Conservation (phyloP, 2,888 invertebrate species). For the Nysson spinosus region DNA sequence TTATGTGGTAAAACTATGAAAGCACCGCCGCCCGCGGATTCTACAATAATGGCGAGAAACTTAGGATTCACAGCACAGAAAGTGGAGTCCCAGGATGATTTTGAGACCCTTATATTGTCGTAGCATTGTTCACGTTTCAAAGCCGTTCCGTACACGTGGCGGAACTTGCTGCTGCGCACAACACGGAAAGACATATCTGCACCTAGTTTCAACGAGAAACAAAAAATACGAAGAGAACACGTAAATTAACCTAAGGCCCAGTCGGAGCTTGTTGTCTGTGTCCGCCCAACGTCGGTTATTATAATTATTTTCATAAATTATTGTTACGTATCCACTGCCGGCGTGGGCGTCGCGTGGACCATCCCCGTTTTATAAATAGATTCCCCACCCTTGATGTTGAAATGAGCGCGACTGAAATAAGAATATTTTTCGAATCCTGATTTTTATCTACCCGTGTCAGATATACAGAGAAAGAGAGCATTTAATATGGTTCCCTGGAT, state of each 20-base stretch:
- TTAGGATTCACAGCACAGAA: constrained; percentile 99
- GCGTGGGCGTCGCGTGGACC: constrained; percentile 75
- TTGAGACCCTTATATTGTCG: constrained; percentile 97
- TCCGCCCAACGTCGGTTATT: constrained; percentile 43
- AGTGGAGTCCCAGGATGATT: constrained; percentile 98
- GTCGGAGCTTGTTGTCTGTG: constrained; percentile 17
- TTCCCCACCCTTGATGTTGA: constrained; percentile 65
- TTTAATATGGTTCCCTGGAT: constrained; percentile 5
- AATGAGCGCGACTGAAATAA: constrained; percentile 65
- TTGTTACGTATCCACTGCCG: constrained; percentile 70
- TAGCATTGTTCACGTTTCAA: constrained; percentile 97
- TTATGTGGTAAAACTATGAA: constrained; percentile 96
- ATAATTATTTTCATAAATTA: constrained; percentile 68
- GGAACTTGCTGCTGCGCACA: constrained; percentile 98
- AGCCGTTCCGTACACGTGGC: constrained; percentile 95
- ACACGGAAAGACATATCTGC: constrained; percentile 94
- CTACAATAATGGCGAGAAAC: constrained; percentile 97
- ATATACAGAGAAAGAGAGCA: too few species aligned
- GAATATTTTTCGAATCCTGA: constrained; percentile 72
- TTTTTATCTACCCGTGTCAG: constrained; percentile 50
- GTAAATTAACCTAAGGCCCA: constrained; percentile 39
- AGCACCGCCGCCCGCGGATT: constrained; percentile 97
- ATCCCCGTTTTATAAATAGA: constrained; percentile 74
- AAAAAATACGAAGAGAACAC: constrained; percentile 7
- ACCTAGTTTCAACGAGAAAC: constrained; percentile 47